Percentiles rank a stretch among this genome's conserved stretches.
Conservation (phyloP, 2,797 vertebrate genomes). For the Ispidina picta region DNA sequence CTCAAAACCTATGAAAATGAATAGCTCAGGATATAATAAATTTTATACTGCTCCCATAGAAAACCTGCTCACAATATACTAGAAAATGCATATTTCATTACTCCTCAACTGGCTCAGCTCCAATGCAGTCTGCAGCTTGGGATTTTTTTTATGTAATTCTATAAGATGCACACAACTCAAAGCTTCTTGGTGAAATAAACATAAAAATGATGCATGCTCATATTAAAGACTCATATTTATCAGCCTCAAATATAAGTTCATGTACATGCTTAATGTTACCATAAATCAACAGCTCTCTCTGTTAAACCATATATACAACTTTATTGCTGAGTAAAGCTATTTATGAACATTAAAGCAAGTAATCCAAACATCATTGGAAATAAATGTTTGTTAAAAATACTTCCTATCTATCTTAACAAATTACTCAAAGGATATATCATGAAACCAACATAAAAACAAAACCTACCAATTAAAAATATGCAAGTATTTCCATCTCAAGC, state of each 20-base stretch:
- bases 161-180: slow-evolving; percentile 36
- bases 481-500: background rate
- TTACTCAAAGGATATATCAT: background rate
- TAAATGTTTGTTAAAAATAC: slow-evolving; percentile 10
- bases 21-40: slow-evolving; percentile 53
- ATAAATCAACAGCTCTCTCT: slow-evolving; percentile 38
- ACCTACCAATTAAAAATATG: background rate
- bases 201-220: slow-evolving; percentile 67
- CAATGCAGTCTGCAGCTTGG: slow-evolving; percentile 19
- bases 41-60: slow-evolving; percentile 47
- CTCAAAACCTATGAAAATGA: slow-evolving; percentile 38
- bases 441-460: background rate
- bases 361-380: background rate
- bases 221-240: slow-evolving; percentile 63
- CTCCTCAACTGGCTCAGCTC: background rate
- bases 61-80: background rate
- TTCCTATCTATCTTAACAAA: background rate
- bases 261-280: slow-evolving; percentile 1
- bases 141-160: slow-evolving; percentile 1
- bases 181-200: slow-evolving; percentile 58
- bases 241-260: slow-evolving; percentile 57
- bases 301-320: background rate
- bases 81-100: slow-evolving; percentile 42
- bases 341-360: background rate
- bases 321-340: background rate